Conservation (phyloP, 2,113 vertebrate genomes). For the Gadus chalcogrammus region DNA sequence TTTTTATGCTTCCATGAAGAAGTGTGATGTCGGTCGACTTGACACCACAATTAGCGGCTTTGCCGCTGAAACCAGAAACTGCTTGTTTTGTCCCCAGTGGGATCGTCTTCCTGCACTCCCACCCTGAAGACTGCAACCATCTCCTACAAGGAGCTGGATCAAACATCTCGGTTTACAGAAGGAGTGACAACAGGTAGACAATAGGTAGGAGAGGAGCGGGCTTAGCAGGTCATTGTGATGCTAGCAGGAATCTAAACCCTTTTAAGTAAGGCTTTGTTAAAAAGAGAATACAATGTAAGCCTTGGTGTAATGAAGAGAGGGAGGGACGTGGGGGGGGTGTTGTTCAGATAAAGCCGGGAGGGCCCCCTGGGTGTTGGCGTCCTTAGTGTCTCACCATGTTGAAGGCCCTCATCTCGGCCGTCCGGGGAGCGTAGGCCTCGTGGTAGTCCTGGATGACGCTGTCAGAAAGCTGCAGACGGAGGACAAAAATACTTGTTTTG, state of each 20-base stretch:
- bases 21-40: constrained; percentile 28
- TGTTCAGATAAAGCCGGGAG: background rate
- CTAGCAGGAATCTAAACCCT: constrained; percentile 3
- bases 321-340: background rate
- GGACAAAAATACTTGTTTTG: no score
- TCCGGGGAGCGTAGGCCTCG: constrained; percentile 77
- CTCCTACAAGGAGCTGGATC: constrained; percentile 16
- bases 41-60: constrained; percentile 46
- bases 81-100: constrained; percentile 21
- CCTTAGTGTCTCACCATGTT: constrained; percentile 81
- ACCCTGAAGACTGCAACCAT: no score
- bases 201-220: background rate
- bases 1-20: constrained; percentile 41
- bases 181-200: background rate
- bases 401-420: constrained; percentile 89
- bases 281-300: background rate
- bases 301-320: no score
- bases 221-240: constrained; percentile 8
- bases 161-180: constrained; percentile 19
- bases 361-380: background rate
- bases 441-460: constrained; percentile 81
- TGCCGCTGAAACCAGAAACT: constrained; percentile 5
- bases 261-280: background rate
- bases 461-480: constrained; percentile 70
- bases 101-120: constrained; percentile 9